A percentile compares a stretch with the other conserved stretches of the same genome.
Evolutionary conservation across 2,113 vertebrate genomes (phyloP).

Genomic region (Mugil cephalus): DNA sequence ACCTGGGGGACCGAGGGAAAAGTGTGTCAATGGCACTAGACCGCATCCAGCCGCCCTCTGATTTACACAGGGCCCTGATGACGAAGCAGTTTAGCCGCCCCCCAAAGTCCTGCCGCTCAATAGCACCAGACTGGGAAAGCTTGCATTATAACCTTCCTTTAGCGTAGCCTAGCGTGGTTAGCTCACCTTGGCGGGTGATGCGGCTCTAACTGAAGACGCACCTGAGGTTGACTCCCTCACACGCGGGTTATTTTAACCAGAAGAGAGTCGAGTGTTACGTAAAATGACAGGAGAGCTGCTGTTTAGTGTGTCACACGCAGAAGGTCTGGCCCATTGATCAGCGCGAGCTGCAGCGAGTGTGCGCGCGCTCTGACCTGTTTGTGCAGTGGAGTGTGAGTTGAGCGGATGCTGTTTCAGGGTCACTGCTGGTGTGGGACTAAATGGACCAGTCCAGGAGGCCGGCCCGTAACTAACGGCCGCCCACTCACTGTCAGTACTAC

Average conservation of each 20-base stretch:
- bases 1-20: conserved; percentile 42
- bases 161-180: not conserved
- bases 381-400: conserved; percentile 79
- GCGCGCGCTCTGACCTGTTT: conserved; percentile 78
- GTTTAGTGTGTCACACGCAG: conserved; percentile 65
- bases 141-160: not conserved
- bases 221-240: not conserved
- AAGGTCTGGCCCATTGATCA: conserved; percentile 74
- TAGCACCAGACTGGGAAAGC: not conserved
- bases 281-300: conserved; percentile 46
- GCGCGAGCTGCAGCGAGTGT: conserved; percentile 39
- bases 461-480: conserved; percentile 45
- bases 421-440: conserved; percentile 76
- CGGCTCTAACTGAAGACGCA: not conserved
- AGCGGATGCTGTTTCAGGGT: conserved; percentile 81
- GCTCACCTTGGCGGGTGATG: not conserved
- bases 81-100: conserved; percentile 56
- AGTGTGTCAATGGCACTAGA: conserved; percentile 54
- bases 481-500: conserved; percentile 62
- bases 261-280: conserved; percentile 31
- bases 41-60: not conserved
- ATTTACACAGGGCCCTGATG: conserved; percentile 54
- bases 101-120: conserved; percentile 14
- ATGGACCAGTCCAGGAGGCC: conserved; percentile 75
- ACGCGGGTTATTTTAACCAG: not conserved